Evolutionary conservation across 2,113 vertebrate genomes (phyloP).

Genomic region (Seriola aureovittata): DNA sequence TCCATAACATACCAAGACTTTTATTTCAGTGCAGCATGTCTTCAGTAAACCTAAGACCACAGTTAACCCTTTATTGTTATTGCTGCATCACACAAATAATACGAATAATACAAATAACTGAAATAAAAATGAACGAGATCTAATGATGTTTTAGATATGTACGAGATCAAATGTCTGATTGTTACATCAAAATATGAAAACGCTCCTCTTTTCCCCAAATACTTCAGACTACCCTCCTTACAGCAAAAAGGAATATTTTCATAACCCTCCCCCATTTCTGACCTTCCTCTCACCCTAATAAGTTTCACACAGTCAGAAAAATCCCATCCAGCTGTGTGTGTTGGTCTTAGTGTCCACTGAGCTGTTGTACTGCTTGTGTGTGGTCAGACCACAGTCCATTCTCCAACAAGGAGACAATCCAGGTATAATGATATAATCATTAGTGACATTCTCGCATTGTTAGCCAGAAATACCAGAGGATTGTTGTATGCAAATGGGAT

Average conservation of each 20-base stretch:
- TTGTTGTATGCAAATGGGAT: slow-evolving; percentile 21
- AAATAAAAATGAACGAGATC: background rate
- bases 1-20: background rate
- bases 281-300: background rate
- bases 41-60: background rate
- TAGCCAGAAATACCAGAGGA: background rate
- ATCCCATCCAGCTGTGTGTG: background rate
- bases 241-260: background rate
- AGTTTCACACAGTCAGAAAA: background rate
- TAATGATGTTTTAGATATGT: background rate
- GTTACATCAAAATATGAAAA: no score
- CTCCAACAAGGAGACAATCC: background rate
- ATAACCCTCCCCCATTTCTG: background rate
- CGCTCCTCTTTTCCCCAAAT: background rate
- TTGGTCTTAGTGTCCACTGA: background rate
- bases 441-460: background rate
- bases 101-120: background rate
- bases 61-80: no score
- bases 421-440: background rate
- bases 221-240: background rate
- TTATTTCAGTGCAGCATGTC: background rate
- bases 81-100: background rate
- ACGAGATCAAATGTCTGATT: background rate
- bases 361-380: background rate
- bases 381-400: background rate